phyloP scores from a whole-genome alignment of 2,888 invertebrate species.

The Athrips mouffetella region DNA sequence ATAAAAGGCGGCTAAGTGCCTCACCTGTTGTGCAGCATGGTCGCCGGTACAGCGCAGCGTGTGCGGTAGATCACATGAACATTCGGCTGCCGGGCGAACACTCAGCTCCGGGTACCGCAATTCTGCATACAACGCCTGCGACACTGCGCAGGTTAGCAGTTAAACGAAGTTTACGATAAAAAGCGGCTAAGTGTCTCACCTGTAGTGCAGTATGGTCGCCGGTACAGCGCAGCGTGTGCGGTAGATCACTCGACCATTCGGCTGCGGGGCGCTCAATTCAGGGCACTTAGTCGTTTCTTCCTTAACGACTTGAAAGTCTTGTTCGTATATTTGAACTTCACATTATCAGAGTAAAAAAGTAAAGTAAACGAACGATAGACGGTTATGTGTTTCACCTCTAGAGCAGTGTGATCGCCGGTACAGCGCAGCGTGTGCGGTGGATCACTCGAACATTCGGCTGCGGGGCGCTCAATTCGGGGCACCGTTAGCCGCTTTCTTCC shows the following conservation, averaged over 20 bases:
- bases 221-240: slow-evolving; percentile 89
- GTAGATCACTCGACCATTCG: slow-evolving; percentile 91
- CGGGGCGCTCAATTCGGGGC: slow-evolving; percentile 85
- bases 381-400: slow-evolving; percentile 70
- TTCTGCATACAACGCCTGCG: slow-evolving; percentile 55
- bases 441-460: slow-evolving; percentile 90
- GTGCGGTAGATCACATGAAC: slow-evolving; percentile 91
- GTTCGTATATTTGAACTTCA: no score
- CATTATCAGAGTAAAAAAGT: no score
- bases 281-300: slow-evolving; percentile 88
- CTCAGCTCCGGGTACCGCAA: slow-evolving; percentile 89
- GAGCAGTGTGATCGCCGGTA: slow-evolving; percentile 84
- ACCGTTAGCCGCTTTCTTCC: no score
- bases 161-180: no score
- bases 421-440: slow-evolving; percentile 90
- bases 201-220: slow-evolving; percentile 84
- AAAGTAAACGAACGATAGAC: no score
- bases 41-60: slow-evolving; percentile 89
- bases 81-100: slow-evolving; percentile 82
- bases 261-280: slow-evolving; percentile 83
- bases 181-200: slow-evolving; percentile 50
- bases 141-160: no score
- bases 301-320: slow-evolving; percentile 46
- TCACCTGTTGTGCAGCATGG: slow-evolving; percentile 48
- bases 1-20: slow-evolving; percentile 21